These are phyloP conservation scores for Cataglyphis cursor DNA, from an alignment of 2,888 invertebrate species.

Conservation along the genomic window DNA sequence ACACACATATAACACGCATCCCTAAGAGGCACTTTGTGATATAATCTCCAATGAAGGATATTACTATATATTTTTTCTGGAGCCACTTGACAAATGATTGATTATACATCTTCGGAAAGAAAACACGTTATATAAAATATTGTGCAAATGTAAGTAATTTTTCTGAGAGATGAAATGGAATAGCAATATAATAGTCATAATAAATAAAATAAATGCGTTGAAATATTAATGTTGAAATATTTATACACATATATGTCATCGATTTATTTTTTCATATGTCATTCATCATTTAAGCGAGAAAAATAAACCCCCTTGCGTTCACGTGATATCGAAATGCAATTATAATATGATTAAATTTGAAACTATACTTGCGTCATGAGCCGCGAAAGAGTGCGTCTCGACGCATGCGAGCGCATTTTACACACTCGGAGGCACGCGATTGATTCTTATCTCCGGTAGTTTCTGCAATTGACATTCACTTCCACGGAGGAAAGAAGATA, in stretches of 20 bases:
- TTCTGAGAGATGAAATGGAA: background rate
- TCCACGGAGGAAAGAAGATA: slow-evolving; percentile 54
- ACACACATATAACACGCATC: too few relatives aligned
- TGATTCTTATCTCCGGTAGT: slow-evolving; percentile 54
- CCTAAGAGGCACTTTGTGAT: background rate
- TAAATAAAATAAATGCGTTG: background rate
- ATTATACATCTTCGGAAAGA: background rate
- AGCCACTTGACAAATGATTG: slow-evolving; percentile 4
- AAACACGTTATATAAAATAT: background rate
- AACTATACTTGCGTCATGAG: background rate
- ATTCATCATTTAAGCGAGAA: too few relatives aligned
- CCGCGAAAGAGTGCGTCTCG: background rate
- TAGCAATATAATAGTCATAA: background rate
- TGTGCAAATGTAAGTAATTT: background rate
- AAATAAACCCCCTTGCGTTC: background rate
- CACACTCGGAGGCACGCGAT: slow-evolving; percentile 16
- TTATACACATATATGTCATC: background rate
- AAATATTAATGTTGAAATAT: background rate
- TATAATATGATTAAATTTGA: background rate
- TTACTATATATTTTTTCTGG: background rate
- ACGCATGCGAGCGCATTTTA: slow-evolving; percentile 8
- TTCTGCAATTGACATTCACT: slow-evolving; percentile 55
- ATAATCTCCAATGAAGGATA: background rate
- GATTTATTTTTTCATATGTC: background rate
- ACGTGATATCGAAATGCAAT: background rate